Conservation (phyloP, 1,140 invertebrate genomes). For the Polypedilum pembai region DNA sequence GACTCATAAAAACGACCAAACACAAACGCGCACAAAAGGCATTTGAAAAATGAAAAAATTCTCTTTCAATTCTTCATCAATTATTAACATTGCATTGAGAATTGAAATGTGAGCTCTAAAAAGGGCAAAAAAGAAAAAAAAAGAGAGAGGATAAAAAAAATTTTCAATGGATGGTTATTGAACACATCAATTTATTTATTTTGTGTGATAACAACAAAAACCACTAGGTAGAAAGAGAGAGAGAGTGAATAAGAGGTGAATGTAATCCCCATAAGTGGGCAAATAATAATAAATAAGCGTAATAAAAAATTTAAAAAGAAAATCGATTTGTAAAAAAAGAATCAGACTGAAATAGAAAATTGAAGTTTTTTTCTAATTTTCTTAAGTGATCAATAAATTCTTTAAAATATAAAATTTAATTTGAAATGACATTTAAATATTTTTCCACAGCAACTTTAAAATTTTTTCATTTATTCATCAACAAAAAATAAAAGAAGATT, state of each 20-base stretch:
- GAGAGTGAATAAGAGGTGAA: too few species aligned
- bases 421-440: too few species aligned
- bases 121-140: not conserved
- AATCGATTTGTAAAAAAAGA: not conserved
- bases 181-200: not conserved
- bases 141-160: not conserved
- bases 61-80: constrained; percentile 5
- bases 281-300: not conserved
- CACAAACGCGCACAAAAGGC: not conserved
- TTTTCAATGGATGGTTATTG: not conserved
- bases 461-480: too few species aligned
- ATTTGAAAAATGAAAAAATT: constrained; percentile 19
- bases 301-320: not conserved
- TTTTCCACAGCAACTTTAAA: too few species aligned
- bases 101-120: not conserved
- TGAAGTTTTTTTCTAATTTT: not conserved
- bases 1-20: not conserved
- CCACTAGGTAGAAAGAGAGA: not conserved
- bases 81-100: not conserved
- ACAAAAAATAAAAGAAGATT: too few species aligned
- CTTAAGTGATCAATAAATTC: not conserved
- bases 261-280: constrained; percentile 14
- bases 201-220: constrained; percentile 2
- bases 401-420: too few species aligned
- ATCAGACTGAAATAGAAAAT: not conserved